Percentiles rank a stretch among this genome's conserved stretches.
These are phyloP conservation scores for Hippoglossus stenolepis DNA, from an alignment of 2,113 vertebrate species.

Conservation along the genomic window DNA sequence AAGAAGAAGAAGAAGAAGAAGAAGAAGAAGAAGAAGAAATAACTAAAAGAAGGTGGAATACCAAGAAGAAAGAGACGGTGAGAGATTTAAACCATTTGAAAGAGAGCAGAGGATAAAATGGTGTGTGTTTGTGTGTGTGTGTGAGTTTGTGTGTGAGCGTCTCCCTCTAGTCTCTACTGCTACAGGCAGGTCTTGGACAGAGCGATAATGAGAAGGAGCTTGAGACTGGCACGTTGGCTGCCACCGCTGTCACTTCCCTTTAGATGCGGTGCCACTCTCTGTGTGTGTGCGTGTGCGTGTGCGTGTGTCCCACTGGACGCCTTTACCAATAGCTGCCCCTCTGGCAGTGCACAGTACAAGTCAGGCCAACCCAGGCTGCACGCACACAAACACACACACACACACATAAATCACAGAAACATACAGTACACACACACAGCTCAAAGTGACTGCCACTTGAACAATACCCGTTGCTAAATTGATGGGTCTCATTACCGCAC, in stretches of 20 bases:
- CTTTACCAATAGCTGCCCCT: slow-evolving; percentile 53
- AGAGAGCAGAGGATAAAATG: slow-evolving; percentile 25
- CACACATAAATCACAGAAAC: slow-evolving; percentile 7
- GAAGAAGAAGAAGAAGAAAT: not conserved
- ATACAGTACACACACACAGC: not conserved
- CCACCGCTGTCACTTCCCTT: slow-evolving; percentile 71
- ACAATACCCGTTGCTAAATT: slow-evolving; percentile 58
- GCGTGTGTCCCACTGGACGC: slow-evolving; percentile 24
- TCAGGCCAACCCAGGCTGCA: slow-evolving; percentile 8
- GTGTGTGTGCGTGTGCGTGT: slow-evolving; percentile 20
- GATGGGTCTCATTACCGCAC: slow-evolving; percentile 66
- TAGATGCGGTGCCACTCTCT: slow-evolving; percentile 62
- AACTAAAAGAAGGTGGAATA: slow-evolving; percentile 2
- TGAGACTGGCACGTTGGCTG: slow-evolving; percentile 64
- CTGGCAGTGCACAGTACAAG: slow-evolving; percentile 33
- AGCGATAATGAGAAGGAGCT: slow-evolving; percentile 74
- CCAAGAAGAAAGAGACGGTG: slow-evolving; percentile 18
- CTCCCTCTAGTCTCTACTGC: slow-evolving; percentile 30
- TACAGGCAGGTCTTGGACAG: slow-evolving; percentile 67
- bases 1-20: slow-evolving; percentile 2
- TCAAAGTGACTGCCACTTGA: slow-evolving; percentile 32
- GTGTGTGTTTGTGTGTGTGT: slow-evolving; percentile 15
- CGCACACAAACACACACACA: slow-evolving; percentile 11
- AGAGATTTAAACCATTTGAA: slow-evolving; percentile 45
- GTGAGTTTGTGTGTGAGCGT: not conserved